Evolutionary conservation across 1,140 invertebrate species (phyloP).

Genomic region (Drosophila melanica): DNA sequence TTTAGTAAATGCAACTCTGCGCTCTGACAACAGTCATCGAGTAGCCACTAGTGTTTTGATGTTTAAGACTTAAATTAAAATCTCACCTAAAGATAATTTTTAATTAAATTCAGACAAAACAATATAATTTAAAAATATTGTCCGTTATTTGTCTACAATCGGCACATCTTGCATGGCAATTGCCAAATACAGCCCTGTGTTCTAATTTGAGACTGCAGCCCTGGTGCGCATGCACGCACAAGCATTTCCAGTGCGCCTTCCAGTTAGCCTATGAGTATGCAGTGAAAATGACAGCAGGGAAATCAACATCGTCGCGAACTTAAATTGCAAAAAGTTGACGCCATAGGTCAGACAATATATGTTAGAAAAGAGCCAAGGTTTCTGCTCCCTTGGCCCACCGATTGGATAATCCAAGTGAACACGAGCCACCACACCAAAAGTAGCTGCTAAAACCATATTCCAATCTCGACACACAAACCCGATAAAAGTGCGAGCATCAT

Average conservation of each 20-base stretch:
- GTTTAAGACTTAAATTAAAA: not conserved
- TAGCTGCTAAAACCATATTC: not conserved
- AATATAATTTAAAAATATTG: no score
- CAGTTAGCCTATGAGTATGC: conserved; percentile 77
- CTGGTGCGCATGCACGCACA: conserved; percentile 41
- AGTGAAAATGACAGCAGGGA: conserved; percentile 74
- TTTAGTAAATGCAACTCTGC: not conserved
- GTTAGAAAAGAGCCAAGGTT: conserved; percentile 46
- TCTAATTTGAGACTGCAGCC: conserved; percentile 26
- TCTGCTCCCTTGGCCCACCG: conserved; percentile 48
- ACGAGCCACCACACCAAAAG: conserved; percentile 2
- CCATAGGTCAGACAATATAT: conserved; percentile 25
- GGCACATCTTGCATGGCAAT: not conserved
- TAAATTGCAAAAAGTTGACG: conserved; percentile 54
- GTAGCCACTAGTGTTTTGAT: no score
- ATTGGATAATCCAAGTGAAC: conserved; percentile 56
- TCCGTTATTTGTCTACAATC: not conserved
- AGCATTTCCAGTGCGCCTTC: conserved; percentile 58
- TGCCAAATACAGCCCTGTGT: conserved; percentile 15
- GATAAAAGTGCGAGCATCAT: conserved; percentile 17
- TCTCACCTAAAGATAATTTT: not conserved
- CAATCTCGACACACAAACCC: conserved; percentile 2
- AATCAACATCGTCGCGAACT: conserved; percentile 66
- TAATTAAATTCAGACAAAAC: no score
- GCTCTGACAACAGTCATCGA: no score